These are phyloP conservation scores for Tinea pellionella DNA, from an alignment of 2,888 invertebrate species.

Conservation along the genomic window DNA sequence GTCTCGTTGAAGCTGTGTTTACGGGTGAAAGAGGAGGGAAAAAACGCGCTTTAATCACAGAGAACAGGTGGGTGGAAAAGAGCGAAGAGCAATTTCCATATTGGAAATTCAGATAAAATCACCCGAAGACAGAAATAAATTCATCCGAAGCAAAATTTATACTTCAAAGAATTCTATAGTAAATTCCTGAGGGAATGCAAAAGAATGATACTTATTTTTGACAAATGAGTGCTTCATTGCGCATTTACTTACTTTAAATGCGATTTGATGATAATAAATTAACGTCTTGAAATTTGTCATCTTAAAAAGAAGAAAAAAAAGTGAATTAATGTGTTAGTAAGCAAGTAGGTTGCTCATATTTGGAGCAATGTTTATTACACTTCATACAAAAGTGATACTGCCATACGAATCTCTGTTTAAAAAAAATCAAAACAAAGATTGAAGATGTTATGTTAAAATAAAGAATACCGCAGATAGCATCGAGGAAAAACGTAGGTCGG, in stretches of 20 bases:
- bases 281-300: not conserved
- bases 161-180: not conserved
- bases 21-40: slow-evolving; percentile 2
- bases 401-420: too few relatives aligned
- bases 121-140: slow-evolving; percentile 20
- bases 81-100: slow-evolving; percentile 48
- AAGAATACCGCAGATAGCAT: not conserved
- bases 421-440: not conserved
- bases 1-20: slow-evolving; percentile 30
- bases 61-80: slow-evolving; percentile 45
- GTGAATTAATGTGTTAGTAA: too few relatives aligned
- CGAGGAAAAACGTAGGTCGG: slow-evolving; percentile 19
- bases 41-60: slow-evolving; percentile 60
- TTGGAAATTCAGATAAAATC: slow-evolving; percentile 57
- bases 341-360: too few relatives aligned
- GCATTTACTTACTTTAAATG: not conserved
- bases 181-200: not conserved
- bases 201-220: not conserved
- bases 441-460: not conserved
- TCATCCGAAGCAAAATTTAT: slow-evolving; percentile 5
- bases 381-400: too few relatives aligned
- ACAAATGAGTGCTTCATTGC: not conserved
- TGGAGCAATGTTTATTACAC: too few relatives aligned
- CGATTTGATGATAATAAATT: not conserved
- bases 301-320: too few relatives aligned